Conservation (phyloP, 1,140 invertebrate species). For the Augochlora pura region DNA sequence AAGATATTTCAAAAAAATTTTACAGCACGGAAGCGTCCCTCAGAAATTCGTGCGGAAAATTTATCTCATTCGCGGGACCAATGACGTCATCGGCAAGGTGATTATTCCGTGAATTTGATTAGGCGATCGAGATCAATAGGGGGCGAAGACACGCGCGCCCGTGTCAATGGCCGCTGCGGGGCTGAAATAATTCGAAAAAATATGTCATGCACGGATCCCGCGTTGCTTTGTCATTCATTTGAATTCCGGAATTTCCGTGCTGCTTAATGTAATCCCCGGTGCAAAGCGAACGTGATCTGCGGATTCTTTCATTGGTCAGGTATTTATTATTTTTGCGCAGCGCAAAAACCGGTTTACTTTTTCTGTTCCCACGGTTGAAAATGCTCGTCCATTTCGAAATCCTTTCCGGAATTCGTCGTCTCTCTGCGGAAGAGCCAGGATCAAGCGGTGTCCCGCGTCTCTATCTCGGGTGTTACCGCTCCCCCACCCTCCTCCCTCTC, state of each 20-base stretch:
- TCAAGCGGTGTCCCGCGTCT: background rate
- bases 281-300: slow-evolving; percentile 9
- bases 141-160: no score
- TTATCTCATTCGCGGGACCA: no score
- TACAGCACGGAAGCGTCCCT: no score
- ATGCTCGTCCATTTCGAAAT: slow-evolving; percentile 4
- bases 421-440: background rate
- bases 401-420: slow-evolving; percentile 13
- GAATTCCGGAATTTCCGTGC: slow-evolving; percentile 26
- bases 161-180: no score
- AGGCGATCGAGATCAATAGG: no score
- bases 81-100: no score
- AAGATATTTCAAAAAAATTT: no score
- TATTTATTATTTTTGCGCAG: slow-evolving; percentile 35
- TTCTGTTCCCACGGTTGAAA: background rate
- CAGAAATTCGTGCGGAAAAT: no score
- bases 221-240: slow-evolving; percentile 33
- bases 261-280: slow-evolving; percentile 21
- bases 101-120: no score
- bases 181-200: slow-evolving; percentile 19
- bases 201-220: background rate
- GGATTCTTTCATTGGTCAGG: slow-evolving; percentile 33
- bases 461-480: background rate
- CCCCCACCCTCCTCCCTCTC: no score
- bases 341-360: slow-evolving; percentile 20